Base-by-base conservation (phyloP, 2,888 invertebrate species). In the Melanotus villosus region DNA sequence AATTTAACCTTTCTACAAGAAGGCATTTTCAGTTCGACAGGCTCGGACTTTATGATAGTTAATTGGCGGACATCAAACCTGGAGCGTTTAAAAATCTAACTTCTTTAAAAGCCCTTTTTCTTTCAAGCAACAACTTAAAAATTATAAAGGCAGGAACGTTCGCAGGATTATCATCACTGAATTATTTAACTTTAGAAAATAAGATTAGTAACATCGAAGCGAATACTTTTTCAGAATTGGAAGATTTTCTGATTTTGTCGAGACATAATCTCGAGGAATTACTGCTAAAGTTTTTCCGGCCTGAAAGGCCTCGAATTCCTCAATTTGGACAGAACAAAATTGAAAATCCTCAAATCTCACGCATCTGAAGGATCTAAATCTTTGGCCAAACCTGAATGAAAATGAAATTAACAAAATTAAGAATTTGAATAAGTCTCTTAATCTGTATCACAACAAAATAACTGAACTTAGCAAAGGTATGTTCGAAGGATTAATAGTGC, bases 401-500 rank as follows among this genome's bases (percentile, higher is more conserved):
- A 69, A 69, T 18, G 19, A 65, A 21, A 69, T 69, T 30, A n/a
- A 14, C 7, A 4, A 16, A 0, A 45, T 69, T 30, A 18, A 59
- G 4, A 60, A 60, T 9, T 43, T 69, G 3, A 0, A 5, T 9
- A 41, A 18, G 16, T 43, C 65, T 4, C 12, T 69, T 9, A 47
- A 52, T 0, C 21, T 69, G 5, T 65, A 34, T n/a, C n/a, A 43
- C 18, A 69, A 69, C 34, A 26, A 65, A 16, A 34, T 69, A 1
- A n/a, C 23, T 1, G 32, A 69, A 16, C 43, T 69, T n/a, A 16
- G 14, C 6, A 7, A 19, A 4, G 47, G 59, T 1, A 16, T 14
- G 1, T 65, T 69, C 30, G 21, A 1, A 1, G 69, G 69, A 18
- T 54, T 69, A 9, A 14, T n/a, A n/a, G n/a, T n/a, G n/a, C n/a